phyloP scores from a whole-genome alignment of 1,140 invertebrate species.

The Drosophila eugracilis region DNA sequence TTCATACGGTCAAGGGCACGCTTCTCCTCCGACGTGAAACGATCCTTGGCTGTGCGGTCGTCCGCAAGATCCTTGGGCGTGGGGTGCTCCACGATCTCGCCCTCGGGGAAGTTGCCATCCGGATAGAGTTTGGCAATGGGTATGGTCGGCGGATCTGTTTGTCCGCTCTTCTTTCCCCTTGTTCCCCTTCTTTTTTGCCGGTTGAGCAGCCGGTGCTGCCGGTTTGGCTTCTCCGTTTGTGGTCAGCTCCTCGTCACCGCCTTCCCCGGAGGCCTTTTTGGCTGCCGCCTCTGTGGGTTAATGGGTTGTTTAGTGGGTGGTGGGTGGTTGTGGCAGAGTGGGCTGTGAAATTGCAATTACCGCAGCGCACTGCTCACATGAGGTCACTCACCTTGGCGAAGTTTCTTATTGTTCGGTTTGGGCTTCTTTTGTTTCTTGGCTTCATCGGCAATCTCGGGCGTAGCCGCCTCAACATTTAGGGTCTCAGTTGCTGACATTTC shows the following conservation, averaged over 20 bases:
- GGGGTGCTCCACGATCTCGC: slow-evolving; percentile 92
- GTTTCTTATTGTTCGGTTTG: slow-evolving; percentile 83
- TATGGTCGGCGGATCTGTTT: slow-evolving; percentile 94
- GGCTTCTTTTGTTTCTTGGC: slow-evolving; percentile 82
- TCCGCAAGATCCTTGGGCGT: slow-evolving; percentile 88
- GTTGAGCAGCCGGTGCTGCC: slow-evolving; percentile 86
- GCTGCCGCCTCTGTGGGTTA: slow-evolving; percentile 71
- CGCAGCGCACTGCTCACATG: slow-evolving; percentile 25
- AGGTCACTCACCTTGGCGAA: slow-evolving; percentile 80
- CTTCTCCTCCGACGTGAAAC: slow-evolving; percentile 96
- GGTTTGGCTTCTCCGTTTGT: slow-evolving; percentile 75
- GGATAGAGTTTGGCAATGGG: slow-evolving; percentile 94
- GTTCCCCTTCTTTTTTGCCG: slow-evolving; percentile 89
- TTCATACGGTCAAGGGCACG: slow-evolving; percentile 92
- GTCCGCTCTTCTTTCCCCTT: slow-evolving; percentile 87
- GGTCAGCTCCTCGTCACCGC: slow-evolving; percentile 84
- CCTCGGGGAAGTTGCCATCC: slow-evolving; percentile 92
- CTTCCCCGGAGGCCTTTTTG: slow-evolving; percentile 67
- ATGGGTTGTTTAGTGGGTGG: slow-evolving; percentile 5
- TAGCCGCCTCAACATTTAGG: slow-evolving; percentile 49
- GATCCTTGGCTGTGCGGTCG: slow-evolving; percentile 93
- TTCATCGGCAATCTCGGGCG: slow-evolving; percentile 56
- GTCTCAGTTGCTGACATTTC: slow-evolving; percentile 67
- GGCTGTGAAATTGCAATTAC: slow-evolving; percentile 24
- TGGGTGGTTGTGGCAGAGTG: slow-evolving; percentile 2